These are phyloP conservation scores for Xylota segnis DNA, from an alignment of 2,888 invertebrate species.

Conservation along the genomic window DNA sequence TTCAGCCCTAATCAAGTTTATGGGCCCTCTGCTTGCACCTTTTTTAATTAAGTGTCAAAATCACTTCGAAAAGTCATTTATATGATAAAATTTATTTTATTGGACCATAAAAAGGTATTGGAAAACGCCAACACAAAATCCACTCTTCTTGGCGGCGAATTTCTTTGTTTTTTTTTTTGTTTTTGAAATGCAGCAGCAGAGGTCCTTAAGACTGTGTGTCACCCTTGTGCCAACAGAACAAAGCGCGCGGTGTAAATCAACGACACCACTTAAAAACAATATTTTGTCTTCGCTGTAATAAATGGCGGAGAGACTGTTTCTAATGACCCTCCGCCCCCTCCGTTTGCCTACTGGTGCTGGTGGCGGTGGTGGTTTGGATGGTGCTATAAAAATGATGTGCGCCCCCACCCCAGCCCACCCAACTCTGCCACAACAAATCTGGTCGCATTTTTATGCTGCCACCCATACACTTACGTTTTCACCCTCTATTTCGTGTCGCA, in stretches of 20 bases:
- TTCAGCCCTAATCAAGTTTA: constrained; percentile 12
- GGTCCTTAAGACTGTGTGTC: constrained; percentile 43
- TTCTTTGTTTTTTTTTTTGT: too few relatives aligned
- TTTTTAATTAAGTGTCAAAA: constrained; percentile 59
- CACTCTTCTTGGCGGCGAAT: constrained; percentile 18
- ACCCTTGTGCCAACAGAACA: constrained; percentile 46
- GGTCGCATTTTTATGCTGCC: constrained; percentile 56
- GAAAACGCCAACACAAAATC: background rate
- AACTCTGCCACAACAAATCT: constrained; percentile 43
- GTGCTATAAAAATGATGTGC: constrained; percentile 31
- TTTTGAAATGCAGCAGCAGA: constrained; percentile 34
- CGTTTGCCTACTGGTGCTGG: constrained; percentile 1
- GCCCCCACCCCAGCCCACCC: background rate
- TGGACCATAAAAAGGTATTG: constrained; percentile 46
- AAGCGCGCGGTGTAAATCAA: constrained; percentile 49
- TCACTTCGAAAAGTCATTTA: constrained; percentile 62
- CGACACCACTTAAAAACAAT: constrained; percentile 63
- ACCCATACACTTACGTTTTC: constrained; percentile 5
- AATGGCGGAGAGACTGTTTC: constrained; percentile 60
- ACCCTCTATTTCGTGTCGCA: background rate
- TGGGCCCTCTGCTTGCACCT: constrained; percentile 7
- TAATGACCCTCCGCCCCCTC: constrained; percentile 44
- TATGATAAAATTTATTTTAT: constrained; percentile 51
- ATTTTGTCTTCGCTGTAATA: constrained; percentile 53
- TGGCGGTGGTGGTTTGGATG: too few relatives aligned